phyloP scores from a whole-genome alignment of 1,140 invertebrate genomes.

The Apolygus lucorum region DNA sequence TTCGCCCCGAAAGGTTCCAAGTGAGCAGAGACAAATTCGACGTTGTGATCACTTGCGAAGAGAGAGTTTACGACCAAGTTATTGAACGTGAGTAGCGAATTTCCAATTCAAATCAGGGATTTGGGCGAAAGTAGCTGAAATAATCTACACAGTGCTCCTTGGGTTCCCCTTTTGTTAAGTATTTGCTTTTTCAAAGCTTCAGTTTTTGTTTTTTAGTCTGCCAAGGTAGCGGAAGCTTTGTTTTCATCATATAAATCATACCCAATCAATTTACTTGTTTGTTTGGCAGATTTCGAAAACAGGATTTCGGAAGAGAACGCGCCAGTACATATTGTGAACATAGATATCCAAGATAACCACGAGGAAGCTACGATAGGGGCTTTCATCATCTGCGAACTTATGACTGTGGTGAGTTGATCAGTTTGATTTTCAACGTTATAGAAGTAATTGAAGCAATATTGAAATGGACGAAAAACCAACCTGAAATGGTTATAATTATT shows the following conservation, averaged over 20 bases:
- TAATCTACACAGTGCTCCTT: too few relatives aligned
- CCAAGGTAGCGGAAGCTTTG: too few relatives aligned
- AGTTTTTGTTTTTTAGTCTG: too few relatives aligned
- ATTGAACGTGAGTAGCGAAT: slow-evolving; percentile 42
- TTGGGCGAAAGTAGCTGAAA: too few relatives aligned
- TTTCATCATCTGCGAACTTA: slow-evolving; percentile 94
- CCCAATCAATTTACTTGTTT: too few relatives aligned
- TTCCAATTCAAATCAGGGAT: not conserved
- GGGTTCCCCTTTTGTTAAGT: too few relatives aligned
- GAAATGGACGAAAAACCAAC: too few relatives aligned
- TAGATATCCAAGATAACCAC: slow-evolving; percentile 99
- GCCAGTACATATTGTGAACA: slow-evolving; percentile 93
- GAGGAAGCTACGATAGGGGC: slow-evolving; percentile 99
- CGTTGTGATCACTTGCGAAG: slow-evolving; percentile 94
- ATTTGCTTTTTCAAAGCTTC: too few relatives aligned
- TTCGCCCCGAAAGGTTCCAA: slow-evolving; percentile 91
- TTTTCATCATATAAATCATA: too few relatives aligned
- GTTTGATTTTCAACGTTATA: too few relatives aligned
- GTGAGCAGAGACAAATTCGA: slow-evolving; percentile 84
- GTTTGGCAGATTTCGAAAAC: slow-evolving; percentile 30
- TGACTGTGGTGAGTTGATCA: slow-evolving; percentile 66
- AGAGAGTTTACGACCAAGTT: slow-evolving; percentile 95
- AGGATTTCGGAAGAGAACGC: slow-evolving; percentile 58
- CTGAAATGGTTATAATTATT: too few relatives aligned
- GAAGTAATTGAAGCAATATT: too few relatives aligned